Conservation (phyloP, 1,140 invertebrate genomes). For the Goniozus legneri region DNA sequence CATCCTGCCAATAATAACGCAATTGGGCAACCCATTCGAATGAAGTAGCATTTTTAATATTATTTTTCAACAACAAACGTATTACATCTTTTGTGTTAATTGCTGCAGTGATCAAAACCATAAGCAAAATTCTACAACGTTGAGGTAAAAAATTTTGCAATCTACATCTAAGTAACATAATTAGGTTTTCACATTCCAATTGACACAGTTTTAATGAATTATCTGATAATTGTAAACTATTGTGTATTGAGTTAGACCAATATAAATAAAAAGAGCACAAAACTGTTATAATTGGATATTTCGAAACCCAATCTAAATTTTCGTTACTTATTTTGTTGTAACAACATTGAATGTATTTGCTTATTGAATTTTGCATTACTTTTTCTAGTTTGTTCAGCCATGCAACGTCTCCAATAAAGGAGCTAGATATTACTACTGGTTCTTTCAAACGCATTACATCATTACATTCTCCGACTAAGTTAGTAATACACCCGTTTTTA, state of each 20-base stretch:
- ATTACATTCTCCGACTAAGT: too few relatives aligned
- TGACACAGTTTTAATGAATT: constrained; percentile 19
- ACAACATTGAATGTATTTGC: constrained; percentile 13
- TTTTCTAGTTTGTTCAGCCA: constrained; percentile 59
- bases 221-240: constrained; percentile 36
- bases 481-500: too few relatives aligned
- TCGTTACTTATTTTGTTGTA: constrained; percentile 9
- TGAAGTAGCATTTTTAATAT: constrained; percentile 58
- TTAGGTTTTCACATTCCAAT: constrained; percentile 9
- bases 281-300: constrained; percentile 55
- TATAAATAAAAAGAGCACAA: constrained; percentile 61
- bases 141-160: constrained; percentile 55
- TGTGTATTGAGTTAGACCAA: constrained; percentile 62
- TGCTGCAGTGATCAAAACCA: constrained; percentile 58
- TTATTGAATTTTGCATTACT: constrained; percentile 21
- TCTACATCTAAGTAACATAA: constrained; percentile 12
- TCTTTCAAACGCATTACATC: too few relatives aligned
- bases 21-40: constrained; percentile 90
- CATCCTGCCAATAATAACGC: constrained; percentile 78
- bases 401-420: too few relatives aligned
- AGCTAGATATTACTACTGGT: too few relatives aligned
- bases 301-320: constrained; percentile 19
- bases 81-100: constrained; percentile 64
- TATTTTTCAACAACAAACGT: constrained; percentile 53
- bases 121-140: constrained; percentile 57